Conservation (phyloP, 2,113 vertebrate genomes). For the Equus przewalskii region DNA sequence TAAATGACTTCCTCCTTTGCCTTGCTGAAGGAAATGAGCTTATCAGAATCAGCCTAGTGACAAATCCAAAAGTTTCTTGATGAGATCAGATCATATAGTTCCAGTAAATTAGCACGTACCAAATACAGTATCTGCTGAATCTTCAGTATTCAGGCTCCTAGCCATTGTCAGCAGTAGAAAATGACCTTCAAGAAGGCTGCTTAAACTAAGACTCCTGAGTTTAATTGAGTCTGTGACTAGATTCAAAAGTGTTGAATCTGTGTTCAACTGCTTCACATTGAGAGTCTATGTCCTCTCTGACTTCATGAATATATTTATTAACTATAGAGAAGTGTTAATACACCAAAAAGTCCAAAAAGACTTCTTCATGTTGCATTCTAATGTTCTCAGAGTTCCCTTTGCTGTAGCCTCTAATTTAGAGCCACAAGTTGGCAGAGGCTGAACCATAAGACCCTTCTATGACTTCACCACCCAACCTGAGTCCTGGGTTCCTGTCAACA, state of each 20-base stretch:
- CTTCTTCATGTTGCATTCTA: constrained; percentile 61
- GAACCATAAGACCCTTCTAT: constrained; percentile 71
- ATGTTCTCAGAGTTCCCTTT: constrained; percentile 80
- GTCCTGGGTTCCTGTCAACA: constrained; percentile 55
- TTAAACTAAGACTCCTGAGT: constrained; percentile 30
- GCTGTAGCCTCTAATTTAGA: constrained; percentile 85
- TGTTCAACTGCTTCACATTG: constrained; percentile 62
- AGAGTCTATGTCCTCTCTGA: constrained; percentile 50
- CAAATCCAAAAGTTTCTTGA: constrained; percentile 75
- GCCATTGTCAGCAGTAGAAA: constrained; percentile 78
- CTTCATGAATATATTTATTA: constrained; percentile 81
- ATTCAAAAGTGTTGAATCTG: constrained; percentile 64
- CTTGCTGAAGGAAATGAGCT: constrained; percentile 69
- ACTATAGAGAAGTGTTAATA: constrained; percentile 74
- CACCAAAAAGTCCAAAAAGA: constrained; percentile 69
- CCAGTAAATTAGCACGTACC: constrained; percentile 71
- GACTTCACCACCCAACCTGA: constrained; percentile 67
- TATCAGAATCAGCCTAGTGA: constrained; percentile 66
- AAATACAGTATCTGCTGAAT: constrained; percentile 75
- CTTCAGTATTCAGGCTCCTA: constrained; percentile 35
- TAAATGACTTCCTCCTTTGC: constrained; percentile 68
- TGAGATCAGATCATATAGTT: constrained; percentile 61
- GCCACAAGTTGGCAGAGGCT: constrained; percentile 62
- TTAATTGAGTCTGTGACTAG: constrained; percentile 67
- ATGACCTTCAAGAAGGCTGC: constrained; percentile 58